Percentiles rank a stretch among this genome's conserved stretches.
Conservation (phyloP, 1,140 invertebrate genomes). For the Drosophila tani region DNA sequence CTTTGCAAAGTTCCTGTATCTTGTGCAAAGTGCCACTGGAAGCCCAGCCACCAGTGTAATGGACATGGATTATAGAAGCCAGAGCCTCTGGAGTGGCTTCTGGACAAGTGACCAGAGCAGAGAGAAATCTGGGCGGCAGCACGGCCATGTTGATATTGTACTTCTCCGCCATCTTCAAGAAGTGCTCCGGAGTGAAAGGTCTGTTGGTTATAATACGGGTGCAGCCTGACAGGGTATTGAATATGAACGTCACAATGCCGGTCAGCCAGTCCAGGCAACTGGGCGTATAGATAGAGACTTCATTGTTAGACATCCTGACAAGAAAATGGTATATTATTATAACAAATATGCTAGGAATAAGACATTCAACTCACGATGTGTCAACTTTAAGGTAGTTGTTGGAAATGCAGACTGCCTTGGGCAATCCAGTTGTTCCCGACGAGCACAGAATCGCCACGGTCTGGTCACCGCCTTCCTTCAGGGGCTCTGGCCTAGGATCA, state of each 20-base stretch:
- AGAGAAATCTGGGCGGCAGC: conserved; percentile 53
- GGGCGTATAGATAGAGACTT: conserved; percentile 54
- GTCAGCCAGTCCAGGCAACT: conserved; percentile 79
- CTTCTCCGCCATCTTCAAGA: conserved; percentile 63
- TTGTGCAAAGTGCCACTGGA: conserved; percentile 40
- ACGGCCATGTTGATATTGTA: conserved; percentile 67
- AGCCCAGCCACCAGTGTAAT: conserved; percentile 54
- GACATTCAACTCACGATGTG: conserved; percentile 25
- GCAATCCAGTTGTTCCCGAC: conserved; percentile 91
- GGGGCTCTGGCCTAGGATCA: conserved; percentile 49
- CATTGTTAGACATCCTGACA: conserved; percentile 50
- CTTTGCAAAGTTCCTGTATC: conserved; percentile 56
- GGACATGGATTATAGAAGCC: conserved; percentile 43
- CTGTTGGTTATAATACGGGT: conserved; percentile 69
- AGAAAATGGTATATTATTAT: no score
- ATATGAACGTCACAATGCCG: conserved; percentile 59
- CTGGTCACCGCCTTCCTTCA: conserved; percentile 63
- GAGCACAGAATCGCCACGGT: conserved; percentile 85
- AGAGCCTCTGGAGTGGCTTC: conserved; percentile 51
- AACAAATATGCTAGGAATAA: no score
- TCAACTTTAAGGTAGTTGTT: conserved; percentile 84
- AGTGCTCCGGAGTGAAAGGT: conserved; percentile 56
- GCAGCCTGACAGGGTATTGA: conserved; percentile 51
- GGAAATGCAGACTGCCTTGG: conserved; percentile 92
- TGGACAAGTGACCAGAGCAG: conserved; percentile 48